phyloP scores from a whole-genome alignment of 2,797 vertebrate species.

The Cheirogaleus major region DNA sequence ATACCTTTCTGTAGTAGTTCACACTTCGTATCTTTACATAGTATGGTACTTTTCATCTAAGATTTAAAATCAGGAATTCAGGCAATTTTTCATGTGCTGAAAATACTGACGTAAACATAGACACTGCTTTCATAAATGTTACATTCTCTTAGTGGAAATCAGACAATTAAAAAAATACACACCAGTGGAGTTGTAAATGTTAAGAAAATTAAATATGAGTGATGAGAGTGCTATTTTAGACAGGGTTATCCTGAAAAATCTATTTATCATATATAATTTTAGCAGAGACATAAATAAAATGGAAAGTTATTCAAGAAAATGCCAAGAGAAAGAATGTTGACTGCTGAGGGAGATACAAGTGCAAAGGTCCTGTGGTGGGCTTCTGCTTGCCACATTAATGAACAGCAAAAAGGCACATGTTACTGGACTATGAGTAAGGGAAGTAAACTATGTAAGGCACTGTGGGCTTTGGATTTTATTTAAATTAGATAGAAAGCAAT shows the following conservation, averaged over 20 bases:
- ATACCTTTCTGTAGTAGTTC: not conserved
- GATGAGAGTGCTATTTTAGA: not conserved
- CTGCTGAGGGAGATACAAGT: accelerated
- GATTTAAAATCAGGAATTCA: not conserved
- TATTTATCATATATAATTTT: not conserved
- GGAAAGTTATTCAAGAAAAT: not conserved
- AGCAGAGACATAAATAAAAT: not conserved
- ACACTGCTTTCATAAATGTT: not conserved
- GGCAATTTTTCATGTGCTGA: not conserved
- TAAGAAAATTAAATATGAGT: not conserved
- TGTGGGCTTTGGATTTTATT: not conserved
- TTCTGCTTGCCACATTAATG: not conserved
- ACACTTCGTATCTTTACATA: not conserved
- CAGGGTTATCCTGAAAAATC: not conserved
- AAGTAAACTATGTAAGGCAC: not conserved
- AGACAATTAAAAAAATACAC: not conserved
- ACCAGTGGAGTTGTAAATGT: not conserved
- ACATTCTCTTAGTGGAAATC: not conserved
- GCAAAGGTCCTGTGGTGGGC: too few relatives aligned
- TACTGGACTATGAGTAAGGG: not conserved
- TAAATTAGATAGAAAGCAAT: not conserved
- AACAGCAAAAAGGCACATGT: not conserved
- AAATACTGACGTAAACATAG: not conserved
- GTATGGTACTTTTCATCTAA: not conserved
- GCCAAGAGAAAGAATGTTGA: not conserved